These are phyloP conservation scores for Microplitis demolitor DNA, from an alignment of 1,140 invertebrate genomes.

Conservation along the genomic window DNA sequence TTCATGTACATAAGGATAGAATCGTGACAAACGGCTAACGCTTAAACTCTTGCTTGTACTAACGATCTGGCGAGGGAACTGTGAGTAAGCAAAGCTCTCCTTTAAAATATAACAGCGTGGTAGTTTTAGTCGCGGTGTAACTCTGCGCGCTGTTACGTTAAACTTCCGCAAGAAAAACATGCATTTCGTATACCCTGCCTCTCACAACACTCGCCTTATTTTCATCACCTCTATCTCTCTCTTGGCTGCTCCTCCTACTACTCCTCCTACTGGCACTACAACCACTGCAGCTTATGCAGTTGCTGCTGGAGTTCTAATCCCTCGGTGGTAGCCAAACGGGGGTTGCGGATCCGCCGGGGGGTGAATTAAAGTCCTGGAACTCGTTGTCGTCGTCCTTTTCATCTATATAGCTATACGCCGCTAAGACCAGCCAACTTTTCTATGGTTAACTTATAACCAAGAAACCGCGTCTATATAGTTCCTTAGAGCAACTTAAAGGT, in stretches of 20 bases:
- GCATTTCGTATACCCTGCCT: conserved; percentile 2
- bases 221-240: neutral
- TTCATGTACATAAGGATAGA: too few relatives aligned
- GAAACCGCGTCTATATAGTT: neutral
- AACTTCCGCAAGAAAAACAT: conserved; percentile 28
- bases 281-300: too few relatives aligned
- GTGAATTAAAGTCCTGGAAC: conserved; percentile 26
- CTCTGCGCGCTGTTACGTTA: too few relatives aligned
- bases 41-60: too few relatives aligned
- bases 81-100: too few relatives aligned
- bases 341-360: neutral
- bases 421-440: conserved; percentile 20
- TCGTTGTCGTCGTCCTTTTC: conserved; percentile 11
- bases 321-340: neutral
- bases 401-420: conserved; percentile 13
- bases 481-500: too few relatives aligned
- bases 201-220: neutral
- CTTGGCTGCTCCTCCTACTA: neutral
- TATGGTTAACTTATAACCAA: conserved; percentile 25
- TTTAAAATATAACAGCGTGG: too few relatives aligned
- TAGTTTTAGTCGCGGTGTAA: too few relatives aligned
- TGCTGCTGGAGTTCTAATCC: neutral
- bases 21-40: too few relatives aligned
- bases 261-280: too few relatives aligned
- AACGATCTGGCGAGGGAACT: too few relatives aligned